phyloP scores from a whole-genome alignment of 2,888 invertebrate genomes.

The Megamerina dolium region DNA sequence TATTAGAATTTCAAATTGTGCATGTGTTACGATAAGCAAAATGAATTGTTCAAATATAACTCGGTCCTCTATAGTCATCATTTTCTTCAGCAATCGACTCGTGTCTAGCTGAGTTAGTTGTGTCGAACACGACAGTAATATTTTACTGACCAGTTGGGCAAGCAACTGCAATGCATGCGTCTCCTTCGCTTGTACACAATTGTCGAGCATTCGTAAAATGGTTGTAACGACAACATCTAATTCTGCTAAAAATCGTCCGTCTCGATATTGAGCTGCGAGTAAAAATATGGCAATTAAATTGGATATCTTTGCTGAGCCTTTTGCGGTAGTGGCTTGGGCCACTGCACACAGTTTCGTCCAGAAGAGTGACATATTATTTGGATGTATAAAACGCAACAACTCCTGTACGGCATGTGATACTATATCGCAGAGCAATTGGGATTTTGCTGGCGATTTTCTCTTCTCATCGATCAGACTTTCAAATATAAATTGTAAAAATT shows the following conservation, averaged over 20 bases:
- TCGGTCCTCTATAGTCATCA: constrained; percentile 55
- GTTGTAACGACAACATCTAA: constrained; percentile 56
- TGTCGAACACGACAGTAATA: constrained; percentile 58
- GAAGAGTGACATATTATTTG: constrained; percentile 60
- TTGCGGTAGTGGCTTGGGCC: constrained; percentile 27
- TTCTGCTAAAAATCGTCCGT: constrained; percentile 59
- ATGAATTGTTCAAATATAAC: constrained; percentile 60
- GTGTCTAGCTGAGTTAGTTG: constrained; percentile 68
- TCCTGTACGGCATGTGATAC: constrained; percentile 60
- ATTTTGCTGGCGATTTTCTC: constrained; percentile 24
- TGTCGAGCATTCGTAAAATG: constrained; percentile 44
- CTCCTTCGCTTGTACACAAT: constrained; percentile 9
- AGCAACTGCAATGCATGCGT: constrained; percentile 13
- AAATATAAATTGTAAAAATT: constrained; percentile 63
- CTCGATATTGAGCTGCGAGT: constrained; percentile 58
- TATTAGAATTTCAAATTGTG: constrained; percentile 67
- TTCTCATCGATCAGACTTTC: constrained; percentile 52
- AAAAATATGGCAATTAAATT: constrained; percentile 56
- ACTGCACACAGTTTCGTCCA: constrained; percentile 56
- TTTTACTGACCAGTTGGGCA: constrained; percentile 52
- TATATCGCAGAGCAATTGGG: constrained; percentile 53
- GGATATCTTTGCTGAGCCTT: constrained; percentile 31
- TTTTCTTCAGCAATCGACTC: constrained; percentile 60
- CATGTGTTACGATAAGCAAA: constrained; percentile 59
- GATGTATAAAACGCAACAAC: constrained; percentile 57